Evolutionary conservation across 1,140 invertebrate genomes (phyloP).

Genomic region (Papilio polyxenes): DNA sequence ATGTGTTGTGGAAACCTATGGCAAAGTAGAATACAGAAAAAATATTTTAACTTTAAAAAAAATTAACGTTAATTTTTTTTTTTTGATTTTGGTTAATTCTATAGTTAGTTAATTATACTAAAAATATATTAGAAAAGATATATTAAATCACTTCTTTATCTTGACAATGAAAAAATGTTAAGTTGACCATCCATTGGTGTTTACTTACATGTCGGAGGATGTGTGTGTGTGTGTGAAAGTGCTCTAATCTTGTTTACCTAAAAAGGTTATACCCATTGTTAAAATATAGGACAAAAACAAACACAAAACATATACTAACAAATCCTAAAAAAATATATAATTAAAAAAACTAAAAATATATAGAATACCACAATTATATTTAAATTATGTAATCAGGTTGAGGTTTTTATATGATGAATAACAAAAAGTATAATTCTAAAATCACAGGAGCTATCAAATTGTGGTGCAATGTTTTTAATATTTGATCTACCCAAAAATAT

Average conservation of each 20-base stretch:
- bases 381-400: neutral
- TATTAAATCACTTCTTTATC: constrained; percentile 16
- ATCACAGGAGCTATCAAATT: neutral
- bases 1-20: no score
- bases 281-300: constrained; percentile 39
- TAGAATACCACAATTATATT: neutral
- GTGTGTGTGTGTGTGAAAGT: constrained; percentile 40
- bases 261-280: constrained; percentile 50
- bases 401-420: neutral
- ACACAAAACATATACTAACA: constrained; percentile 39
- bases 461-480: neutral
- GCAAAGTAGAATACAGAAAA: no score
- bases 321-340: neutral
- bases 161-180: constrained; percentile 34
- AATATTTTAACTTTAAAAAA: neutral
- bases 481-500: neutral
- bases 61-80: neutral
- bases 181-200: constrained; percentile 46
- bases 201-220: constrained; percentile 54
- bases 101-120: neutral
- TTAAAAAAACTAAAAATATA: neutral
- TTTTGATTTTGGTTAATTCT: neutral
- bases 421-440: neutral
- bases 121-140: neutral
- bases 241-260: constrained; percentile 74